A percentile compares a stretch with the other conserved stretches of the same genome.
Evolutionary conservation across 2,113 vertebrate genomes (phyloP).

Genomic region (Ciconia maguari): DNA sequence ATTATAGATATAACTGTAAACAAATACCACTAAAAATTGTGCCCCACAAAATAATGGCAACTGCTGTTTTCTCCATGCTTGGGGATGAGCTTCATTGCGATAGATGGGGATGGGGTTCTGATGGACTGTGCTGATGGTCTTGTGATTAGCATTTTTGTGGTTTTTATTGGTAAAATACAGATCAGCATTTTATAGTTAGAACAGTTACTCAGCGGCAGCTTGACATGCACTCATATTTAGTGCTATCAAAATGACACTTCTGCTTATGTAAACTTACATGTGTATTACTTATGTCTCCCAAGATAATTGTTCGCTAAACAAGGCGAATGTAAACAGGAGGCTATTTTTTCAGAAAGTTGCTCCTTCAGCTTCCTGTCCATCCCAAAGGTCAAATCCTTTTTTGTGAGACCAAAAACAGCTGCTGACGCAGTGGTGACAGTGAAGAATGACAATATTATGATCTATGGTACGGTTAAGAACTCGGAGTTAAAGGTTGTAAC

Average conservation of each 20-base stretch:
- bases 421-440: slow-evolving; percentile 42
- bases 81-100: not conserved
- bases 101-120: not conserved
- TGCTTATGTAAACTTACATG: slow-evolving; percentile 50
- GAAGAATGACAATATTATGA: slow-evolving; percentile 43
- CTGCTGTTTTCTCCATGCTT: not conserved
- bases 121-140: not conserved
- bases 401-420: slow-evolving; percentile 39
- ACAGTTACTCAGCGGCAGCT: not conserved
- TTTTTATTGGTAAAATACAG: not conserved
- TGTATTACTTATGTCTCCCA: slow-evolving; percentile 59
- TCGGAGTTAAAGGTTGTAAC: slow-evolving; percentile 11
- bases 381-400: slow-evolving; percentile 46
- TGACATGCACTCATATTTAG: slow-evolving; percentile 11
- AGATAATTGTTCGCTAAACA: slow-evolving; percentile 57
- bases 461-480: slow-evolving; percentile 37
- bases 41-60: not conserved
- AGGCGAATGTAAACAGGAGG: slow-evolving; percentile 55
- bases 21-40: not conserved
- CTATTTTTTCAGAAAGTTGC: slow-evolving; percentile 37
- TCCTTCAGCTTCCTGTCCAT: slow-evolving; percentile 58
- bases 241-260: slow-evolving; percentile 51
- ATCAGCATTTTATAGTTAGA: slow-evolving; percentile 4
- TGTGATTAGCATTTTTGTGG: not conserved
- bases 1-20: not conserved